Evolutionary conservation across 2,797 vertebrate genomes (phyloP).

Genomic region (Furcifer pardalis): DNA sequence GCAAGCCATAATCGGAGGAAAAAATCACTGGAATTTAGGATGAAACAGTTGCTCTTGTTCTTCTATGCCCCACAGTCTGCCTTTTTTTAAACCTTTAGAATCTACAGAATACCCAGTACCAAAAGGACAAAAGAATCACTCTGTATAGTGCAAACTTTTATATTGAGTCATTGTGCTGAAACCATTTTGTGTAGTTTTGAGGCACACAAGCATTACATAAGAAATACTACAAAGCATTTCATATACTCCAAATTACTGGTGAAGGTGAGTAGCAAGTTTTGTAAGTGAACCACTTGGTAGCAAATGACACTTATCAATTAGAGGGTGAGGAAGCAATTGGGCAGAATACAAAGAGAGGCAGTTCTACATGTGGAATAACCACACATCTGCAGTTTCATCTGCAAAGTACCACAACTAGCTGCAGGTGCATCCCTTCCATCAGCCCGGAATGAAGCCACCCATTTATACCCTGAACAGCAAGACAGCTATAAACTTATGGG

Average conservation of each 20-base stretch:
- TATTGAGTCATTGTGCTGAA: neutral
- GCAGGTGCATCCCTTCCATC: neutral
- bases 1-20: slow-evolving; percentile 8
- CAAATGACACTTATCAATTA: neutral
- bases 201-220: neutral
- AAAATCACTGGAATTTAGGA: slow-evolving; percentile 12
- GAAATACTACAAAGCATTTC: neutral
- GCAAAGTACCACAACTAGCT: too few relatives aligned
- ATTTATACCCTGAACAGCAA: too few relatives aligned
- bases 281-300: neutral
- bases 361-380: neutral
- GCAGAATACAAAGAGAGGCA: neutral
- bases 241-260: neutral
- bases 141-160: neutral
- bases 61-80: neutral
- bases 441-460: too few relatives aligned
- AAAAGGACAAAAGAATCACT: neutral
- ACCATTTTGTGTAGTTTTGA: neutral
- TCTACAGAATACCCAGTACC: neutral
- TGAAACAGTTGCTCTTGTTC: neutral
- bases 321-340: neutral
- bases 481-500: too few relatives aligned
- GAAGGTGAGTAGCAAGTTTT: neutral
- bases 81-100: neutral
- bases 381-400: too few relatives aligned